Base-by-base conservation (phyloP, 2,113 vertebrate species). In the Centropus unirufus region DNA sequence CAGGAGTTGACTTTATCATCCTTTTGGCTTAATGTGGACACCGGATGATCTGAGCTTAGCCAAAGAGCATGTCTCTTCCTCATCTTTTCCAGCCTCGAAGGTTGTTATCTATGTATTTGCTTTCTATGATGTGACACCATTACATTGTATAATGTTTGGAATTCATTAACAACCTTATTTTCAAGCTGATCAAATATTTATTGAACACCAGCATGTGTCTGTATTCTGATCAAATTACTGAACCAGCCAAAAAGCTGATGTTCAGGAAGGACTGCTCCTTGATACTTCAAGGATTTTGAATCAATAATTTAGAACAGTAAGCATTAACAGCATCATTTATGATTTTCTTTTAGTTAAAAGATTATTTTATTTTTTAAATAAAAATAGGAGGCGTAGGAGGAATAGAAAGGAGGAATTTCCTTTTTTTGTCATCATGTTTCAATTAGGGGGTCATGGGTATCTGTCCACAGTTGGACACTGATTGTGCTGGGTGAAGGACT, bases 141-240 rank as follows among this genome's bases (percentile, higher is more conserved):
- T 62, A 40, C 27, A 8, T 21, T 58, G 14, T 52, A 12, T 86
- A 69, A 77, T 75, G 42, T 84, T 58, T 80, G 27, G n/a, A 75
- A 73, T 85, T 85, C 14, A 34, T 82, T 87, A 73, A 23, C 14
- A 44, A 15, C 36, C 20, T 76, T 85, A 68, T 62, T 90, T 93
- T 76, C 57, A 76, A 88, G 55, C 24, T 78, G 62, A 76, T 88
- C 58, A 83, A 66, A 44, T 93, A 75, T 63, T 89, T 89, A 24
- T 36, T 64, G 70, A 73, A 23, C 49, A 54, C 90, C 57, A 83
- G 17, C 4, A 13, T 67, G 11, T 52, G 26, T 96, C 46, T 86
- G 17, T 68, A 12, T 77, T 87, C 39, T 47, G 42, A 44, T 72
- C 20, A 67, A 67, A 58, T 87, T 67, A 78, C 39, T 55, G 39